Base-by-base conservation (phyloP, 2,113 vertebrate species). In the Crypturellus undulatus region DNA sequence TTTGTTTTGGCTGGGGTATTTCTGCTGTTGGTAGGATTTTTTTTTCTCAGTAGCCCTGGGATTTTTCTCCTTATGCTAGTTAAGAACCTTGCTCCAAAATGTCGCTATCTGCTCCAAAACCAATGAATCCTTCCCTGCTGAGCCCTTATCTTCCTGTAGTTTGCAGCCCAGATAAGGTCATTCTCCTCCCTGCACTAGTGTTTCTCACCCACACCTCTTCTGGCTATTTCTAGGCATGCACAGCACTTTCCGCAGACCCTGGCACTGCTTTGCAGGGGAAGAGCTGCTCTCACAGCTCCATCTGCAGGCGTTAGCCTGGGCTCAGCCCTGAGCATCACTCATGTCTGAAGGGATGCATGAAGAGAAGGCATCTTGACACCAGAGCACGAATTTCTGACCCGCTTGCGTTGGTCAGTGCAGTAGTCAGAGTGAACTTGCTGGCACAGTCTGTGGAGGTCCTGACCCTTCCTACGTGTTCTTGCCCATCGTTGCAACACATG, bases 201-300 rank as follows among this genome's bases (percentile, higher is more conserved):
- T 34, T 34, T 51, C n/a, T 38, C 51, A 2, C 25, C 19, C 40
- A 2, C 21, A 32, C 3, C 1, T 28, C 0, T 15, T 28, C 1
- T 11, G 9, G 17, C 65, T 30, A 21, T 72, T 4, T 43, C 62
- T 70, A 9, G 77, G 62, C 58, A 6, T 40, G 13, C 19, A 1
- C 19, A 16, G 13, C 36, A 49, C 68, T n/a, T 59, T 49, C 47
- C 10, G 65, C 65, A 54, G 40, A 20, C n/a, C 2, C 15, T 20
- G 68, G 25, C 11, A 56, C 79, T 45, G 58, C 58, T 82, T 1
- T 1, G 3, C 43, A 1, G 13, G 73, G 25, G 25, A 30, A 34
- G 47, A 49, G 65, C 62, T 49, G 93, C 90, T 96, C 95, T 8
- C 7, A 1, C 91, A 92, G 93, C 97, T 93, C 97, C 97, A 90